Conservation (phyloP, 2,888 invertebrate species). For the Nomada lathburiana region DNA sequence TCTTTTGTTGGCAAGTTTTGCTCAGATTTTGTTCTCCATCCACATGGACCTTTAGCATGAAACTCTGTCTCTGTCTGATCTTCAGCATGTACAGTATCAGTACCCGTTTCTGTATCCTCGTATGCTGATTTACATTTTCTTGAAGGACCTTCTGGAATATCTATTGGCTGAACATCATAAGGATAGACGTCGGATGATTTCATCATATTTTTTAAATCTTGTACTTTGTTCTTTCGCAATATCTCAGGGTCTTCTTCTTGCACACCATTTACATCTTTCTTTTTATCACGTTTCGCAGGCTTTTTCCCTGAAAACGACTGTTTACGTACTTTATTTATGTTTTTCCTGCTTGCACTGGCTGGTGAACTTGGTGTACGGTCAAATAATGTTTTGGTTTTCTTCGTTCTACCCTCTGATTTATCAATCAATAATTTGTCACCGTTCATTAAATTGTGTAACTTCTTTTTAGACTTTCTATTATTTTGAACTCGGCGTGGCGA, state of each 20-base stretch:
- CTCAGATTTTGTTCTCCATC: constrained; percentile 74
- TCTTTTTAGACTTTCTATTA: background rate
- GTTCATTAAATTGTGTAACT: background rate
- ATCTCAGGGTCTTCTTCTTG: background rate
- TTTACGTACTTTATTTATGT: background rate
- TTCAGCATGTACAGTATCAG: background rate
- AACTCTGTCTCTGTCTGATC: constrained; percentile 1
- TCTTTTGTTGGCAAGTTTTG: constrained; percentile 72
- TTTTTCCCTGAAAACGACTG: background rate
- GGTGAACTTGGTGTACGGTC: background rate
- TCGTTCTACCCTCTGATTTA: background rate
- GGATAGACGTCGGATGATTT: constrained; percentile 72
- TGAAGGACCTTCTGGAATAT: constrained; percentile 49
- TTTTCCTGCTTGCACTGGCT: background rate
- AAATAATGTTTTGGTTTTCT: background rate
- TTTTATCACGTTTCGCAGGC: constrained; percentile 7
- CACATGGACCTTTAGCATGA: constrained; percentile 68
- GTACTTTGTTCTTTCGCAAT: constrained; percentile 24
- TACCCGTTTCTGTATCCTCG: constrained; percentile 15
- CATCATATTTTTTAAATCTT: constrained; percentile 66
- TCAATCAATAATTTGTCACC: background rate
- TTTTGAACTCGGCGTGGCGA: background rate
- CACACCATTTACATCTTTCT: background rate
- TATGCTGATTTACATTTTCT: constrained; percentile 26
- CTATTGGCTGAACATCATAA: constrained; percentile 67